These are phyloP conservation scores for Blastomussa wellsi DNA, from an alignment of 92 coral and sea anemone genomes.

Conservation along the genomic window DNA sequence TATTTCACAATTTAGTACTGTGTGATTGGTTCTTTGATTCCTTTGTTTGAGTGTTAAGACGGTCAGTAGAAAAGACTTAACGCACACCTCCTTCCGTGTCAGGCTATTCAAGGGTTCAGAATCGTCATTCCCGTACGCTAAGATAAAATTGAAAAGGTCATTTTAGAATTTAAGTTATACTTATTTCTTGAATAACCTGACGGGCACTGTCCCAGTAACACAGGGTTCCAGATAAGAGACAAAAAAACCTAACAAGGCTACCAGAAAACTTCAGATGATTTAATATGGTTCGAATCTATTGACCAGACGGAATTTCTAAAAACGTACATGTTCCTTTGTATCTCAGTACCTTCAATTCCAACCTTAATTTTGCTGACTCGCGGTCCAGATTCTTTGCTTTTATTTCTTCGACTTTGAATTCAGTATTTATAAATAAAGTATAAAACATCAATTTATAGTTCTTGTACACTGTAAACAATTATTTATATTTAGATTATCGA, in stretches of 20 bases:
- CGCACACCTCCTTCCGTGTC: not conserved
- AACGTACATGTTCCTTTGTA: no score
- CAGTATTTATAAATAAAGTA: not conserved
- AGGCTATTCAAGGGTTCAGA: no score
- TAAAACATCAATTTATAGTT: not conserved
- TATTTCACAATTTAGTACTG: not conserved
- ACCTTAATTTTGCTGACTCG: not conserved
- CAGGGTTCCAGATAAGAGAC: no score
- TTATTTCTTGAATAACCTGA: not conserved
- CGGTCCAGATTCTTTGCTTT: not conserved
- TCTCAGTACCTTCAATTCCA: no score
- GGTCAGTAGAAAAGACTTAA: not conserved
- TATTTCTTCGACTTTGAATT: not conserved
- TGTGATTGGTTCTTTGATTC: not conserved
- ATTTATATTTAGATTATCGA: not conserved
- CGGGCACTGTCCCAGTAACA: no score
- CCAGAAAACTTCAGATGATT: no score
- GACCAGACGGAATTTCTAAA: no score
- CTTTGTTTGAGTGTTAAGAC: no score
- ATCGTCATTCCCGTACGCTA: not conserved
- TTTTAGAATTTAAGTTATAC: no score
- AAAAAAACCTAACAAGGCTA: no score
- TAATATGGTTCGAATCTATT: no score
- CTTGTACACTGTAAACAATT: not conserved
- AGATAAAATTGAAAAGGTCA: not conserved